A percentile compares a stretch with the other conserved stretches of the same genome.
These are phyloP conservation scores for Macropus fuliginosus DNA, from an alignment of 2,797 vertebrate species.

Conservation along the genomic window DNA sequence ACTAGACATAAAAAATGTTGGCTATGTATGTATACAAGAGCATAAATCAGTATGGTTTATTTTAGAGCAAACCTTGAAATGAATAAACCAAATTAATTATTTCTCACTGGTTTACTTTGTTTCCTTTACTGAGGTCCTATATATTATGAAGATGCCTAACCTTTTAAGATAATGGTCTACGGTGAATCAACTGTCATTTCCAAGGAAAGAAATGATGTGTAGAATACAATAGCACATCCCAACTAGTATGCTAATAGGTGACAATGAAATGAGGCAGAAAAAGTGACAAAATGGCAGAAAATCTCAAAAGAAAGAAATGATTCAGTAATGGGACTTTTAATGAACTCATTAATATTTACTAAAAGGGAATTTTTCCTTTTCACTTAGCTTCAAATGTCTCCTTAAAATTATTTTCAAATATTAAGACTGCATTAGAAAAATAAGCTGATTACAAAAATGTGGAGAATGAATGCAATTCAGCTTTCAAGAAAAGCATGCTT, in stretches of 20 bases:
- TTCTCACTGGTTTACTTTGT: constrained; percentile 68
- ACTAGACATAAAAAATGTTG: constrained; percentile 65
- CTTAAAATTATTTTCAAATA: constrained; percentile 83
- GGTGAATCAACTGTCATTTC: constrained; percentile 76
- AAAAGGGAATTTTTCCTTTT: constrained; percentile 72
- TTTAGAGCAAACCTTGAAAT: constrained; percentile 63
- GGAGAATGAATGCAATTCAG: constrained; percentile 83
- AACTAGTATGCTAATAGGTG: constrained; percentile 78
- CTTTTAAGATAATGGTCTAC: constrained; percentile 67
- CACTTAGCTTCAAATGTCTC: constrained; percentile 80
- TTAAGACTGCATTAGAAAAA: constrained; percentile 84
- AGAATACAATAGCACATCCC: constrained; percentile 76
- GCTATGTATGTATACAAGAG: constrained; percentile 60
- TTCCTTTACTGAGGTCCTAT: constrained; percentile 68
- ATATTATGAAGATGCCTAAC: constrained; percentile 77
- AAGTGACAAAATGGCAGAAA: constrained; percentile 72
- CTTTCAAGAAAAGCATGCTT: constrained; percentile 86
- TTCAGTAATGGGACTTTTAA: constrained; percentile 81
- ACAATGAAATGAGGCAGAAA: constrained; percentile 80
- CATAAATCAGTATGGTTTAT: constrained; percentile 59
- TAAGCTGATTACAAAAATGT: constrained; percentile 82
- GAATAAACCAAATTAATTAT: constrained; percentile 68
- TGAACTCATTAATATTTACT: constrained; percentile 84
- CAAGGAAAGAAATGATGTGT: constrained; percentile 78
- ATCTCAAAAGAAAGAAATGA: constrained; percentile 73